A percentile compares a stretch with the other conserved stretches of the same genome.
These are phyloP conservation scores for Pollimyrus isidori DNA, from an alignment of 2,113 vertebrate genomes.

Conservation along the genomic window DNA sequence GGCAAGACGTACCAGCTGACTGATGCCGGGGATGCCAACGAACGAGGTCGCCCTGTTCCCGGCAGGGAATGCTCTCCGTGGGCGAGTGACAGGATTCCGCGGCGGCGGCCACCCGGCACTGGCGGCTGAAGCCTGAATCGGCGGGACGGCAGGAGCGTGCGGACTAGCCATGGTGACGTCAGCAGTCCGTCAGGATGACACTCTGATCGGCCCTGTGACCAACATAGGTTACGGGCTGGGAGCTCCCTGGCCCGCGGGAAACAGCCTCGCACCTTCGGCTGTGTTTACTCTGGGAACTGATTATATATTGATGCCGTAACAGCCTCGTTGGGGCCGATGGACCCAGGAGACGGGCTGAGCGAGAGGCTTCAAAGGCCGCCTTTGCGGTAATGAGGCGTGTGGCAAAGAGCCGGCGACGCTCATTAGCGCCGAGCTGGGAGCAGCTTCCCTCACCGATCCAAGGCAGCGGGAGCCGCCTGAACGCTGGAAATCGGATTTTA, in stretches of 20 bases:
- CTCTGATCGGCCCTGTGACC: neutral
- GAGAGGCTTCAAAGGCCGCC: slow-evolving; percentile 6
- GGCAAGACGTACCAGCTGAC: neutral
- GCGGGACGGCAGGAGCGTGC: neutral
- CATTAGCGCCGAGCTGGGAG: neutral
- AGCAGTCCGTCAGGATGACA: neutral
- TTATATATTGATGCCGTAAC: slow-evolving; percentile 10
- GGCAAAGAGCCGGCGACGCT: neutral
- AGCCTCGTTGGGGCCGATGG: neutral
- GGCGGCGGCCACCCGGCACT: neutral
- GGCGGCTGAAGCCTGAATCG: neutral
- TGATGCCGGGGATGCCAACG: neutral
- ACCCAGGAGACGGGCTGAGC: slow-evolving; percentile 10
- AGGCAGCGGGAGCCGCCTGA: slow-evolving; percentile 39
- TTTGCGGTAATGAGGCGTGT: neutral
- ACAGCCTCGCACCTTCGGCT: neutral
- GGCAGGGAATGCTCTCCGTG: neutral
- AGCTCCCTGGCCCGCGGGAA: neutral
- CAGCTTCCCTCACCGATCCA: neutral
- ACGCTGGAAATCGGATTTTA: neutral
- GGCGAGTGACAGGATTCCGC: neutral
- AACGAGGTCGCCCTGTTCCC: neutral
- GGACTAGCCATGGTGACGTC: neutral
- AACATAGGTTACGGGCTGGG: neutral
- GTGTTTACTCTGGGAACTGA: slow-evolving; percentile 16